Percentiles rank a stretch among this genome's conserved stretches.
phyloP scores from a whole-genome alignment of 2,888 invertebrate species.

The Pachycephus smyrnensis region DNA sequence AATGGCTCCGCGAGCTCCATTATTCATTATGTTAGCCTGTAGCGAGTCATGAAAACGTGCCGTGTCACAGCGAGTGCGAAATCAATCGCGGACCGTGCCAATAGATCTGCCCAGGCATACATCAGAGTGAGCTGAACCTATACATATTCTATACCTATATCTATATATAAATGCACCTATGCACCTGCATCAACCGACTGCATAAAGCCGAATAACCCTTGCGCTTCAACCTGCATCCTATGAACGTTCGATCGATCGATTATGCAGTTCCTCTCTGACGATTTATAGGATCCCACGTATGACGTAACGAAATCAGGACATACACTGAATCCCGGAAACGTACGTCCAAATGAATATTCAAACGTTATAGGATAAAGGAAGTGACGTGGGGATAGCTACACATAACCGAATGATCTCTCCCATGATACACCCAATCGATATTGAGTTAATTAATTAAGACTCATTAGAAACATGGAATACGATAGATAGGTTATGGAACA shows the following conservation, averaged over 20 bases:
- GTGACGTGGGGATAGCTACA: background rate
- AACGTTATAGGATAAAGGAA: background rate
- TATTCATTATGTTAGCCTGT: constrained; percentile 43
- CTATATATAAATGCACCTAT: constrained; percentile 8
- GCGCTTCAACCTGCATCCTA: background rate
- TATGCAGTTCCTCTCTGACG: background rate
- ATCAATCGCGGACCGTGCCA: constrained; percentile 36
- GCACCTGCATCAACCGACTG: constrained; percentile 17
- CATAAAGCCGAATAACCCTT: constrained; percentile 5
- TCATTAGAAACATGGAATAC: background rate
- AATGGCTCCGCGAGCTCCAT: constrained; percentile 38
- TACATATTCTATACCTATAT: background rate
- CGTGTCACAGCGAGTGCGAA: constrained; percentile 42
- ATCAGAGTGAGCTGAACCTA: background rate
- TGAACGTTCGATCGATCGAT: background rate
- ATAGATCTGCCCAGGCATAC: background rate
- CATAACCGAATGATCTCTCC: background rate
- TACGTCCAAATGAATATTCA: background rate
- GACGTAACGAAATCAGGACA: background rate
- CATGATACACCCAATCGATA: background rate
- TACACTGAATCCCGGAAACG: background rate
- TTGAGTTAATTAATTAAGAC: background rate
- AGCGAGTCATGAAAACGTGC: constrained; percentile 35
- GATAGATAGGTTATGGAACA: background rate
- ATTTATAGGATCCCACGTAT: background rate